Conservation (phyloP, 2,113 vertebrate genomes). For the Synchiropus splendidus region DNA sequence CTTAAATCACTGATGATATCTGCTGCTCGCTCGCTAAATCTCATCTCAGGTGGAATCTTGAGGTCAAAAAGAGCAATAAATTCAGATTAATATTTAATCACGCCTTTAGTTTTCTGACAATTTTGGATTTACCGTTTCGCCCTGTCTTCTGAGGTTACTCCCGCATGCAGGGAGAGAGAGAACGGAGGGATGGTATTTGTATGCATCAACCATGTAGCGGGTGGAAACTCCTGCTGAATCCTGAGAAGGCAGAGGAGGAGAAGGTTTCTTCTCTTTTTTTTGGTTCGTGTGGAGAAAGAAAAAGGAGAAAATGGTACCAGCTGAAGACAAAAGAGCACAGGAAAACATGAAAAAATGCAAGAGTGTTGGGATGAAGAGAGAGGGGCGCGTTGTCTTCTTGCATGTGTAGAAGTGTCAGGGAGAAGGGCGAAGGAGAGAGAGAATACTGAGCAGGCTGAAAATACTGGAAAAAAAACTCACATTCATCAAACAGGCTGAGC, state of each 20-base stretch:
- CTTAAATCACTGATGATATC: conserved; percentile 39
- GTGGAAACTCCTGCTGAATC: not conserved
- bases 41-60: no score
- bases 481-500: conserved; percentile 25
- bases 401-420: conserved; percentile 6
- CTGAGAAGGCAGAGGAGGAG: conserved; percentile 7
- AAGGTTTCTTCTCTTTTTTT: not conserved
- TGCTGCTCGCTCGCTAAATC: conserved; percentile 20
- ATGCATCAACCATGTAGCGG: conserved; percentile 15
- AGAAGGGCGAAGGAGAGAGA: conserved; percentile 7
- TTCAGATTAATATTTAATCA: no score
- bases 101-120: no score
- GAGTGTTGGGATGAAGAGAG: conserved; percentile 13
- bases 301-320: not conserved
- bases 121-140: not conserved
- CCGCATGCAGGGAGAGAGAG: not conserved
- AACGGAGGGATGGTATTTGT: not conserved
- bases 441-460: conserved; percentile 41
- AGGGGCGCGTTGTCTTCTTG: conserved; percentile 19
- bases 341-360: conserved; percentile 1
- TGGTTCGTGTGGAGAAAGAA: not conserved
- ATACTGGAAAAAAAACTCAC: conserved; percentile 17
- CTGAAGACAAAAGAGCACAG: conserved; percentile 2
- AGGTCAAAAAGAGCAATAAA: no score
- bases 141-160: not conserved